These are phyloP conservation scores for Pseudomyrmex gracilis DNA, from an alignment of 1,140 invertebrate genomes.

Conservation along the genomic window DNA sequence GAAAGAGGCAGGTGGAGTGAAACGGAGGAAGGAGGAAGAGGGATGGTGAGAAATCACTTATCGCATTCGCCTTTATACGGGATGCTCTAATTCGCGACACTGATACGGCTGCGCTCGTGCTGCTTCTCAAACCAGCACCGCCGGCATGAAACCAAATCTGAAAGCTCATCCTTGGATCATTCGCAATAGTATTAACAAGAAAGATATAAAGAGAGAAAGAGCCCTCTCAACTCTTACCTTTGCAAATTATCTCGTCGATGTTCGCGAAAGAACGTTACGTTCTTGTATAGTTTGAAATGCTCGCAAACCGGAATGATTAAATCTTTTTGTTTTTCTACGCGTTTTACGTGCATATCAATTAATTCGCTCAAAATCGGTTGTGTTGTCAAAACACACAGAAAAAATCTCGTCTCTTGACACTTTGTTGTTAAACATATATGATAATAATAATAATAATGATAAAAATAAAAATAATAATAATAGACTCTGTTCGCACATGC, in stretches of 20 bases:
- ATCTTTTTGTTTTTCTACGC: no score
- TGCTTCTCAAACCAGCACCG: not conserved
- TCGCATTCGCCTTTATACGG: conserved; percentile 29
- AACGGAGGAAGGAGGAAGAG: not conserved
- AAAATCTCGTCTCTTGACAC: no score
- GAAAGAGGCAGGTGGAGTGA: conserved; percentile 18
- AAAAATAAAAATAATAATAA: not conserved
- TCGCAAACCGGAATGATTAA: no score
- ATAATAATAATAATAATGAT: no score
- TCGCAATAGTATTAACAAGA: conserved; percentile 2
- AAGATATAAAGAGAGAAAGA: not conserved
- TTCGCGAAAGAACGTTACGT: not conserved
- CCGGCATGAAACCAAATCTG: not conserved
- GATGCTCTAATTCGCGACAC: conserved; percentile 49
- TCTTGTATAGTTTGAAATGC: no score
- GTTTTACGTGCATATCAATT: no score
- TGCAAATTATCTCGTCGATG: conserved; percentile 32
- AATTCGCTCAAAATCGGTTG: no score
- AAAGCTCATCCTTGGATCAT: not conserved
- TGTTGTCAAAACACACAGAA: no score
- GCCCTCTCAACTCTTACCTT: not conserved
- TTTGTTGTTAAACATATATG: no score
- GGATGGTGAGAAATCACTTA: conserved; percentile 36
- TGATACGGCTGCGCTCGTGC: conserved; percentile 27
- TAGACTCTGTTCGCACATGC: not conserved